Evolutionary conservation across 2,888 invertebrate genomes (phyloP).

Genomic region (Apamea epomidion): DNA sequence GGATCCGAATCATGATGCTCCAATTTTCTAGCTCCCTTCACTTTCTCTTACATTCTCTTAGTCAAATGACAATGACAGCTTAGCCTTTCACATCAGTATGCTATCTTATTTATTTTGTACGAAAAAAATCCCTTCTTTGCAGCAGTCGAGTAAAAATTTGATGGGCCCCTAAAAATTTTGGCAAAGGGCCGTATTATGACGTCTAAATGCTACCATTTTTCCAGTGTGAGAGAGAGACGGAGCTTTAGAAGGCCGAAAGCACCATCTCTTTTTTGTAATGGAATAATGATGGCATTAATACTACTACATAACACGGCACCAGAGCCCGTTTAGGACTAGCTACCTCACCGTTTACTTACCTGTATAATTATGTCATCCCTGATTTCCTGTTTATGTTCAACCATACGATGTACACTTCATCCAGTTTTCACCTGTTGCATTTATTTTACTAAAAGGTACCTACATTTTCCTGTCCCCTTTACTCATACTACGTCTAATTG

Average conservation of each 20-base stretch:
- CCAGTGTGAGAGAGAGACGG: too few relatives aligned
- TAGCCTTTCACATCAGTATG: background rate
- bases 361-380: background rate
- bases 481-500: background rate
- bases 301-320: too few relatives aligned
- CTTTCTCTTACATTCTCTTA: background rate
- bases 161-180: too few relatives aligned
- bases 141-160: background rate
- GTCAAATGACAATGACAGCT: background rate
- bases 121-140: background rate
- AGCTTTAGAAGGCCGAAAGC: too few relatives aligned
- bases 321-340: background rate
- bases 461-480: slow-evolving; percentile 17
- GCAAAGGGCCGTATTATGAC: too few relatives aligned
- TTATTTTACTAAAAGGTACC: background rate
- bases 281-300: too few relatives aligned
- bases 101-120: background rate
- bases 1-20: background rate
- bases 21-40: background rate
- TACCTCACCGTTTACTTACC: background rate
- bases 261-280: background rate
- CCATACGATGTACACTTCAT: background rate
- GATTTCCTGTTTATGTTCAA: background rate
- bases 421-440: background rate
- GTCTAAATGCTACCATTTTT: too few relatives aligned